Evolutionary conservation across 2,113 vertebrate species (phyloP), one percentile per base, ranked within the genome.

Genomic region (Peromyscus californicus): DNA sequence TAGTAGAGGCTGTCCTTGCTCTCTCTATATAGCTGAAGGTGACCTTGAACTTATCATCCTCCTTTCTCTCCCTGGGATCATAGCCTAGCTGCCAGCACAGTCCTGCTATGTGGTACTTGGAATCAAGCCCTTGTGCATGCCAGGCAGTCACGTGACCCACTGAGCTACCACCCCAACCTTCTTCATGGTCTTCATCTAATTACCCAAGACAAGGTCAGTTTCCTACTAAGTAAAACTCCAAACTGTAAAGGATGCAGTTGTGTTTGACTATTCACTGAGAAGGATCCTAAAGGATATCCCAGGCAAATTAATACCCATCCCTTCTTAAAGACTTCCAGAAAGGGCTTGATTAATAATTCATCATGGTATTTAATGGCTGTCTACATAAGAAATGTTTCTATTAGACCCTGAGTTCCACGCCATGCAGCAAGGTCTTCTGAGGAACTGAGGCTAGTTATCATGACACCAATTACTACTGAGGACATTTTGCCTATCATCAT

Each of bases 291-390:
- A 96, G 82, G 96, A 76, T 36, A 26, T 89, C 31, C 42, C 42
- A 76, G 76, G 76, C 65, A 95, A 97, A 91, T 86, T 94, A 90
- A 96, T 95, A 97, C 21, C 24, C 57, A 78, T 89, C 63, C 51
- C 65, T 61, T 80, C 42, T 90, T 48, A 97, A 92, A 84, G 93
- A 78, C 59, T 85, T 85, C 17, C 89, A 65, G n/a, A 69, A 63
- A n/a, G 63, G 67, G 29, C 2, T 85, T 88, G 85, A 80, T 95
- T 92, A 94, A 80, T 95, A 84, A 92, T 90, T 90, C 86, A 92
- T 63, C 31, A 57, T 63, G 10, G 26, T 42, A 67, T 76, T 92
- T 92, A 90, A 85, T 92, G 83, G 36, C 29, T 67, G 4, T 36
- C 42, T 61, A 5, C 57, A 72, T 48, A 70, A 80, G 70, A 75